Evolutionary conservation across 2,888 invertebrate genomes (phyloP).

Genomic region (Drosophila acutilabella): DNA sequence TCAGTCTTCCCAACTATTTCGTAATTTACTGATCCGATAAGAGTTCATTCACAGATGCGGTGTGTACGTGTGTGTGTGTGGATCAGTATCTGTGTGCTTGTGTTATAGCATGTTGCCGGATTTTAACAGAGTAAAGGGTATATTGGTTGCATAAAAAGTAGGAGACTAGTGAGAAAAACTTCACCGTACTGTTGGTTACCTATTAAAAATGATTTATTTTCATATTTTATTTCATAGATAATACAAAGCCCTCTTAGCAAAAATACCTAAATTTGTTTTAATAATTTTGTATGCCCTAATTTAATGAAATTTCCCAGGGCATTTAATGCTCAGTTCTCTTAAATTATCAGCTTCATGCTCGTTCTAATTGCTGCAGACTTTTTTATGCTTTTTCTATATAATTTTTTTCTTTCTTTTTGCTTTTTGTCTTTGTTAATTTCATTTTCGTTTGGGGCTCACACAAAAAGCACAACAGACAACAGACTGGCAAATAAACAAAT

Average conservation of each 20-base stretch:
- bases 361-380: slow-evolving; percentile 41
- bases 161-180: background rate
- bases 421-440: slow-evolving; percentile 61
- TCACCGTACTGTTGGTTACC: too few relatives aligned
- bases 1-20: slow-evolving; percentile 49
- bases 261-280: too few relatives aligned
- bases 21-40: slow-evolving; percentile 66
- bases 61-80: slow-evolving; percentile 1
- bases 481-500: slow-evolving; percentile 74
- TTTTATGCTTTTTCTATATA: slow-evolving; percentile 29
- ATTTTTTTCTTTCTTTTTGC: slow-evolving; percentile 25
- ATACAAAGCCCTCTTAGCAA: too few relatives aligned
- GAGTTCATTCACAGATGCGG: slow-evolving; percentile 74
- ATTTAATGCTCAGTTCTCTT: background rate
- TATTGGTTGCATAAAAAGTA: background rate
- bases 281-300: background rate
- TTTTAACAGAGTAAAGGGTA: slow-evolving; percentile 9
- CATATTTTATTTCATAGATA: too few relatives aligned
- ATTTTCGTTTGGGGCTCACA: slow-evolving; percentile 56
- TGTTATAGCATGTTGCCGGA: slow-evolving; percentile 14
- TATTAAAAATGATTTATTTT: too few relatives aligned
- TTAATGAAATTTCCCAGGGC: background rate
- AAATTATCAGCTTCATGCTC: background rate
- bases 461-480: slow-evolving; percentile 36
- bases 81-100: background rate